These are phyloP conservation scores for Drosophila cognata DNA, from an alignment of 2,888 invertebrate genomes.

Conservation along the genomic window DNA sequence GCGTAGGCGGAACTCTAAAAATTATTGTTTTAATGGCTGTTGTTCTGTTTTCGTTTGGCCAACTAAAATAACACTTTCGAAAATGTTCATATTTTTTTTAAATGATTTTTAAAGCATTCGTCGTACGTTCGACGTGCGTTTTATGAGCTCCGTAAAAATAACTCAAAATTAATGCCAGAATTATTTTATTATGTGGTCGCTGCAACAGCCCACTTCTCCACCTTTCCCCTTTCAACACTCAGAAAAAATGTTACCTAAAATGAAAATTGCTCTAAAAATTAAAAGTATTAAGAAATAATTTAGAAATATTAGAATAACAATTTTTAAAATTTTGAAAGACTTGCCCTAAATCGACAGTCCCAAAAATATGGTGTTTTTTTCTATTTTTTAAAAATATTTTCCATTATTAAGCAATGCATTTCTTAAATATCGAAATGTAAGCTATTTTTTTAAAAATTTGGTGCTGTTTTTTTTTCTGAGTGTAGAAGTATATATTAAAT, in stretches of 20 bases:
- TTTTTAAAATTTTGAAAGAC: accelerated
- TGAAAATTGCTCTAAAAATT: no score
- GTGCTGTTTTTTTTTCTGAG: neutral
- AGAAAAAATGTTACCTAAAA: neutral
- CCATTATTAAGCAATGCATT: no score
- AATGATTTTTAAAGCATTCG: conserved; percentile 64
- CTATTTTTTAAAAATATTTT: no score
- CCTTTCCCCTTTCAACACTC: neutral
- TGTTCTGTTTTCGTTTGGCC: conserved; percentile 53
- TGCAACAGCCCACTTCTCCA: neutral
- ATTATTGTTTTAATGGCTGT: conserved; percentile 52
- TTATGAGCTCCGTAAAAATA: conserved; percentile 63
- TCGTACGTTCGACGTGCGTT: conserved; percentile 40
- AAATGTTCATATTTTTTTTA: conserved; percentile 36
- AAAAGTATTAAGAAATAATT: neutral
- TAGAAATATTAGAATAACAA: accelerated
- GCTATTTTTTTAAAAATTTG: neutral
- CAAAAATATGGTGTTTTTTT: no score
- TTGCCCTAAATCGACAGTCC: neutral
- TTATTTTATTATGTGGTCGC: conserved; percentile 23
- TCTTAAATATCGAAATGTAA: no score
- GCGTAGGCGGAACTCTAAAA: conserved; percentile 71
- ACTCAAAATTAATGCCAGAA: conserved; percentile 38
- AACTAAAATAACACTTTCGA: conserved; percentile 72
- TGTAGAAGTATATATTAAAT: conserved; percentile 13